A percentile compares a stretch with the other conserved stretches of the same genome.
These are phyloP conservation scores for Eleginops maclovinus DNA, from an alignment of 2,113 vertebrate species.

Conservation along the genomic window DNA sequence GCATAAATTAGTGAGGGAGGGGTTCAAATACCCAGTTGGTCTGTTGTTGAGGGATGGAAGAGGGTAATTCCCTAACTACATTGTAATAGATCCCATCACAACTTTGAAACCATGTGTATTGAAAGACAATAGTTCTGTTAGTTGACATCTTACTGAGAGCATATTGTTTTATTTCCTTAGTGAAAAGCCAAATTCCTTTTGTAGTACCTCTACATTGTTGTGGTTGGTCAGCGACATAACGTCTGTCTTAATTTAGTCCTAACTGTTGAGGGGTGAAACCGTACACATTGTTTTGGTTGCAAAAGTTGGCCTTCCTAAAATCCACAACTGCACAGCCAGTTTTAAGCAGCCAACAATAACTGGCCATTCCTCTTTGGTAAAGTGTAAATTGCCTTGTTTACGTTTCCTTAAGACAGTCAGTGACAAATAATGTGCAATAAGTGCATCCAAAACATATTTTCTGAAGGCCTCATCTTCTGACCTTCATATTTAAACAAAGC, in stretches of 20 bases:
- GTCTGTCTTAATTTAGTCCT: conserved; percentile 42
- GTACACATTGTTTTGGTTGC: conserved; percentile 49
- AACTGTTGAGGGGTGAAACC: conserved; percentile 6
- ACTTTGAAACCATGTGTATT: conserved; percentile 1
- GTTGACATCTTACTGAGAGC: background rate
- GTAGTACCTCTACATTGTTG: conserved; percentile 7
- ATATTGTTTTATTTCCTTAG: conserved; percentile 10
- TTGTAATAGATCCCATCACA: conserved; percentile 18
- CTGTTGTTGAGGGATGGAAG: conserved; percentile 32
- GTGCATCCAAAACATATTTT: conserved; percentile 31
- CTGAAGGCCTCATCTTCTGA: conserved; percentile 15
- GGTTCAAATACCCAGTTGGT: conserved; percentile 48
- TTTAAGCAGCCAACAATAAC: conserved; percentile 45
- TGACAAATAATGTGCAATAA: conserved; percentile 32
- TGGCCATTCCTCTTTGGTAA: conserved; percentile 27
- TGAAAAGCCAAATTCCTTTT: conserved; percentile 2
- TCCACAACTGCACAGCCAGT: conserved; percentile 39
- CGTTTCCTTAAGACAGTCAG: conserved; percentile 33
- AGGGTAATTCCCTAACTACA: conserved; percentile 16
- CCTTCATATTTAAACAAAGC: conserved; percentile 46
- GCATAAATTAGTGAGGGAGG: background rate
- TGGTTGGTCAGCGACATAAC: conserved; percentile 26
- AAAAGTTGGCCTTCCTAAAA: conserved; percentile 35
- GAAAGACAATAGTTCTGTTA: background rate
- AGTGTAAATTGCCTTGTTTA: conserved; percentile 20